Conservation (phyloP, 2,113 vertebrate genomes). For the Tachysurus vachellii region DNA sequence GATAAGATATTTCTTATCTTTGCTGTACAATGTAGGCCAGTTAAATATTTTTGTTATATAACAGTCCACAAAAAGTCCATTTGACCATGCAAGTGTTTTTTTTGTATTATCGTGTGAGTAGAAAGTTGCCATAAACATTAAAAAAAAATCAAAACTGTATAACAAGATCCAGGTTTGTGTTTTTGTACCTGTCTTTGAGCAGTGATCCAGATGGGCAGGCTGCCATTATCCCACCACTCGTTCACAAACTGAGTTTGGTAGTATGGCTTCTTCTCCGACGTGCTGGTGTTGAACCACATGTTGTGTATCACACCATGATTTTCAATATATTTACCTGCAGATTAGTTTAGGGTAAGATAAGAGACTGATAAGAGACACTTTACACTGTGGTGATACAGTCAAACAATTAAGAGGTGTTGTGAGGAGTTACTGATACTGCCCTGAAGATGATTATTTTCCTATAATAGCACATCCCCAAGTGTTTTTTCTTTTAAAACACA, state of each 20-base stretch:
- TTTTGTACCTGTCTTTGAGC: slow-evolving; percentile 87
- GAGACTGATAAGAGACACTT: background rate
- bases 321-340: slow-evolving; percentile 82
- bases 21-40: background rate
- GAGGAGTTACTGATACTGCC: background rate
- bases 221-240: slow-evolving; percentile 91
- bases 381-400: background rate
- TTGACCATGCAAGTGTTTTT: background rate
- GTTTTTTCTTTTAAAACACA: no score
- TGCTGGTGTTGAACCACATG: slow-evolving; percentile 86
- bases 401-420: background rate
- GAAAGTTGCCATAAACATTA: background rate
- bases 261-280: slow-evolving; percentile 72
- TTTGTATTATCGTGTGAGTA: background rate
- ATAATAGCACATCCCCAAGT: background rate
- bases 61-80: background rate
- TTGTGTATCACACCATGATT: slow-evolving; percentile 92
- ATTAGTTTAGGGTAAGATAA: slow-evolving; percentile 1
- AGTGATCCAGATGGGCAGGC: slow-evolving; percentile 91
- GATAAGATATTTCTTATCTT: background rate
- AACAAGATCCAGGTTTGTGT: background rate
- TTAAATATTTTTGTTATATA: background rate
- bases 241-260: slow-evolving; percentile 75
- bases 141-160: background rate
- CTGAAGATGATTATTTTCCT: background rate